Conservation (phyloP, 2,888 invertebrate species). For the Matsumyia berberina region DNA sequence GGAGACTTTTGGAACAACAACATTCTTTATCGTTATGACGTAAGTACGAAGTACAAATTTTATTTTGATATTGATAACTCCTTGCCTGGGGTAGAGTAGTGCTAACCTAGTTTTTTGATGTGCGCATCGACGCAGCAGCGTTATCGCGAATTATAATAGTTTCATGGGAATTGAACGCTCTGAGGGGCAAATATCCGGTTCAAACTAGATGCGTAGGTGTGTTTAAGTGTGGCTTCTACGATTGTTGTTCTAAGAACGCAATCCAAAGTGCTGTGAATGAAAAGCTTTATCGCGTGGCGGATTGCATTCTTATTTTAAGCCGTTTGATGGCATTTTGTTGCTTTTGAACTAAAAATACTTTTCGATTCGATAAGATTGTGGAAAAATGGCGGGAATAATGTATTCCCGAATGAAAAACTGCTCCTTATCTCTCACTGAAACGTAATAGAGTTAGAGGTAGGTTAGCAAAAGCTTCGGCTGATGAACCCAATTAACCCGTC, state of each 20-base stretch:
- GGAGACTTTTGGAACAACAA: constrained; percentile 83
- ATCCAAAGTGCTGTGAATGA: background rate
- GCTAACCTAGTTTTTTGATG: constrained; percentile 62
- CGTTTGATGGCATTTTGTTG: background rate
- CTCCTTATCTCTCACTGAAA: no score
- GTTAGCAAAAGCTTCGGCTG: background rate
- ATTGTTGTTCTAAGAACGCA: background rate
- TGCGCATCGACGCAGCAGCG: constrained; percentile 14
- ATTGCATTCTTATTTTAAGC: background rate
- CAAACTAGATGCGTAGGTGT: background rate
- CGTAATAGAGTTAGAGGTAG: constrained; percentile 5
- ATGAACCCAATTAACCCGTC: background rate
- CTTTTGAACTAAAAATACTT: background rate
- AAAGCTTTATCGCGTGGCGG: constrained; percentile 1
- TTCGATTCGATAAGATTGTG: background rate
- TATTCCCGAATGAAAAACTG: no score
- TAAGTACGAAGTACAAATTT: constrained; percentile 75
- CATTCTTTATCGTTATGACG: constrained; percentile 80
- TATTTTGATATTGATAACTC: constrained; percentile 8
- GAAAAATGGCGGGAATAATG: no score
- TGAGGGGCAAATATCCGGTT: constrained; percentile 15
- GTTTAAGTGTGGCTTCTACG: background rate
- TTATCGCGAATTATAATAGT: constrained; percentile 52
- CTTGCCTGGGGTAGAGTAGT: constrained; percentile 24
- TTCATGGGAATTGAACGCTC: constrained; percentile 23